Evolutionary conservation across 2,888 invertebrate genomes (phyloP).

Genomic region (Ecliptopera silaceata): DNA sequence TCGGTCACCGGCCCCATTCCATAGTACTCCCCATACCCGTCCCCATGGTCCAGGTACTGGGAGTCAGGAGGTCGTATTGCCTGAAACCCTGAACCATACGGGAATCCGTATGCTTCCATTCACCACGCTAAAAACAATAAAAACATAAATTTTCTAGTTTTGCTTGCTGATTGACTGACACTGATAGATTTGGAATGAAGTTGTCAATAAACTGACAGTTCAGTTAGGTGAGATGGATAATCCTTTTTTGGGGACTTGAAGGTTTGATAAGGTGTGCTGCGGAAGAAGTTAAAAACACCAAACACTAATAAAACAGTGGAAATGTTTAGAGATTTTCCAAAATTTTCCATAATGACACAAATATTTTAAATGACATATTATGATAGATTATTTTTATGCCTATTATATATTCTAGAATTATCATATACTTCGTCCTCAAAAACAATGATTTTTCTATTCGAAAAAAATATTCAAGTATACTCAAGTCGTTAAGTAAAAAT

Average conservation of each 20-base stretch:
- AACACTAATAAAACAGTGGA: too few species aligned
- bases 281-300: too few species aligned
- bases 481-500: too few species aligned
- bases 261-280: neutral
- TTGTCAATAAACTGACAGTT: slow-evolving; percentile 4
- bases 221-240: neutral
- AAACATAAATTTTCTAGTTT: slow-evolving; percentile 37
- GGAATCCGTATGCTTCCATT: slow-evolving; percentile 68
- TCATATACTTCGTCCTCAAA: too few species aligned
- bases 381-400: too few species aligned
- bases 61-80: slow-evolving; percentile 48
- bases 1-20: slow-evolving; percentile 54
- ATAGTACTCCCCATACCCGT: slow-evolving; percentile 70
- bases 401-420: too few species aligned
- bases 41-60: slow-evolving; percentile 68
- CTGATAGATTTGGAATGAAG: slow-evolving; percentile 42
- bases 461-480: too few species aligned
- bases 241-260: neutral
- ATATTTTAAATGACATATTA: too few species aligned
- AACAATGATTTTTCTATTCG: too few species aligned
- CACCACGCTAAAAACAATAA: slow-evolving; percentile 37
- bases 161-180: slow-evolving; percentile 29
- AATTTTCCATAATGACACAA: too few species aligned
- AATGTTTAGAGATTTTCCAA: too few species aligned
- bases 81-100: slow-evolving; percentile 55